Conservation (phyloP, 2,113 vertebrate species). For the Anhinga rufa region DNA sequence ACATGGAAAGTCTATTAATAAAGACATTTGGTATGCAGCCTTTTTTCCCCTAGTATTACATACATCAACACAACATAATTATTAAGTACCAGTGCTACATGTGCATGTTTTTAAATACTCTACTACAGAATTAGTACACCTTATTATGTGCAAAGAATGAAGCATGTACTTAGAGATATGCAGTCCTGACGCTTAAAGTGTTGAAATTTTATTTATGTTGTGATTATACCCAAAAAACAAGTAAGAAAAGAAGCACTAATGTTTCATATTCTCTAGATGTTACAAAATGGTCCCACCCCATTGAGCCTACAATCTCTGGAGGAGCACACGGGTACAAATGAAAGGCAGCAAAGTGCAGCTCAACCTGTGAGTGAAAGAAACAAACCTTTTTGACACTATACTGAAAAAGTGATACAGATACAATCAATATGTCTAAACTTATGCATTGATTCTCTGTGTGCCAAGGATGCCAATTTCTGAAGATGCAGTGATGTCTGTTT, state of each 20-base stretch:
- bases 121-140: background rate
- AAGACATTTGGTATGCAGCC: background rate
- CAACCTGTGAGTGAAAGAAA: background rate
- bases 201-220: background rate
- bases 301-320: background rate
- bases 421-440: background rate
- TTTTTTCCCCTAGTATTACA: background rate
- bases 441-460: background rate
- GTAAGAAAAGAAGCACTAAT: background rate
- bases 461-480: background rate
- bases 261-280: background rate
- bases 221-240: background rate
- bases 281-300: background rate
- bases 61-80: background rate
- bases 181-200: background rate
- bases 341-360: background rate
- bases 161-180: background rate
- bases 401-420: background rate
- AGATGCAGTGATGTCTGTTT: background rate
- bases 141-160: background rate
- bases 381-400: background rate
- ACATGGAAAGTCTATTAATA: background rate
- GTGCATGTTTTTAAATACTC: background rate
- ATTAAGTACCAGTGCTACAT: background rate
- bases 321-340: background rate